Evolutionary conservation across 2,888 invertebrate species (phyloP).

Genomic region (Holacanthella duospinosa): DNA sequence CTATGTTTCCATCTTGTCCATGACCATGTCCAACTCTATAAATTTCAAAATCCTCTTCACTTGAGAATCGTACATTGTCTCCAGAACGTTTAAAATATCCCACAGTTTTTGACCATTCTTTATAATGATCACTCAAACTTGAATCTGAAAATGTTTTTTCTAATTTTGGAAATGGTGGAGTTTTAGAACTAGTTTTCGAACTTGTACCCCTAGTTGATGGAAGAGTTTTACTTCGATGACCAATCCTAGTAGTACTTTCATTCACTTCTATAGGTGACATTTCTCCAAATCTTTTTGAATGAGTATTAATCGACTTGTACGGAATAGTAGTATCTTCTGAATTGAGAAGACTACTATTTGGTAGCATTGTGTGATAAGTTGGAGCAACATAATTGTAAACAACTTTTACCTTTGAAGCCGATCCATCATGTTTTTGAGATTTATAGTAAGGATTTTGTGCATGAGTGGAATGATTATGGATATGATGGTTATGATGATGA

Average conservation of each 20-base stretch:
- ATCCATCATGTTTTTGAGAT: conserved; percentile 2
- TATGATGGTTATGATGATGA: conserved; percentile 34
- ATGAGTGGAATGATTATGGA: conserved; percentile 22
- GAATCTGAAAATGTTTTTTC: conserved; percentile 52
- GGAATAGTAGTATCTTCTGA: background rate
- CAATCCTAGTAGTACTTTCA: background rate
- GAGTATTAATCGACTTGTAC: background rate
- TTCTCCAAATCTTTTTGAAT: background rate
- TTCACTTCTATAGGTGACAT: no score
- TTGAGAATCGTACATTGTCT: conserved; percentile 27
- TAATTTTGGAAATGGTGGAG: conserved; percentile 16
- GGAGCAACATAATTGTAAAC: background rate
- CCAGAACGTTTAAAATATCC: conserved; percentile 26
- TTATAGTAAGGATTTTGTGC: conserved; percentile 31
- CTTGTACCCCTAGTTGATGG: conserved; percentile 17
- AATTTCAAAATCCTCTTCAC: conserved; percentile 35
- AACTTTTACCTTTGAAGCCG: background rate
- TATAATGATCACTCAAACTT: conserved; percentile 57
- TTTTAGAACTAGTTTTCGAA: background rate
- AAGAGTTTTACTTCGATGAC: conserved; percentile 23
- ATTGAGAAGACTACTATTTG: background rate
- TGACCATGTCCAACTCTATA: conserved; percentile 20
- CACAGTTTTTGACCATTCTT: conserved; percentile 31
- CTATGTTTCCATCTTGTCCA: background rate
- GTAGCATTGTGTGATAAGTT: background rate